A percentile compares a stretch with the other conserved stretches of the same genome.
phyloP scores from a whole-genome alignment of 2,113 vertebrate species.

The Vombatus ursinus region DNA sequence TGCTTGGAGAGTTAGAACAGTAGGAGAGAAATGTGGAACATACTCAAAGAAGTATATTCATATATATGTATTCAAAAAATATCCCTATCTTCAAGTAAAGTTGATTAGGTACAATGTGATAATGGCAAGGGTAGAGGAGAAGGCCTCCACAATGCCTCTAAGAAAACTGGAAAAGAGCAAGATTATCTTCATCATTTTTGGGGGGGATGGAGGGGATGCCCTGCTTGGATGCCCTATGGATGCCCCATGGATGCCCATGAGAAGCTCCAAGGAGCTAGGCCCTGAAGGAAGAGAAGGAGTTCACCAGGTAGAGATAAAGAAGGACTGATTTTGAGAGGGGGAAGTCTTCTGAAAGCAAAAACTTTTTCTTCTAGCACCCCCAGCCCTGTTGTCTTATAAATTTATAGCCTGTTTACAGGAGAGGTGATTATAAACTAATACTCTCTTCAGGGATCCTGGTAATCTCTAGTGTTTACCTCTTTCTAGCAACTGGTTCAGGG shows the following conservation, averaged over 20 bases:
- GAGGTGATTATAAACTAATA: slow-evolving; percentile 15
- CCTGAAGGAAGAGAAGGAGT: background rate
- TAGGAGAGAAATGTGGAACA: no score
- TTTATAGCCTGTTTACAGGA: slow-evolving; percentile 38
- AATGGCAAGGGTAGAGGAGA: background rate
- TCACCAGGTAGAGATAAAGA: background rate
- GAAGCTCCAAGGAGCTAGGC: background rate
- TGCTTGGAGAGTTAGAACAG: no score
- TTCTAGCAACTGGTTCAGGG: slow-evolving; percentile 49
- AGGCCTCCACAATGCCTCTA: background rate
- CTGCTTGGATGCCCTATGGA: background rate
- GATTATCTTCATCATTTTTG: background rate
- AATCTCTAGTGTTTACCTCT: slow-evolving; percentile 45
- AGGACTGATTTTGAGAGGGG: background rate
- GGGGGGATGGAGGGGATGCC: background rate
- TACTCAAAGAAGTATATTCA: no score
- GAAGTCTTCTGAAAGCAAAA: background rate
- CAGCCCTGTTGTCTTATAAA: background rate
- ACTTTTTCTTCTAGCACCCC: background rate
- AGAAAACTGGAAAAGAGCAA: background rate
- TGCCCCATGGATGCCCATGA: background rate
- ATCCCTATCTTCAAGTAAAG: background rate
- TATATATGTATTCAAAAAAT: background rate
- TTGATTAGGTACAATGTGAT: background rate
- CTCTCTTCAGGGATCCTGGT: background rate